Evolutionary conservation across 2,113 vertebrate species (phyloP), one percentile per base, ranked within the genome.

Genomic region (Oreotrochilus melanogaster): DNA sequence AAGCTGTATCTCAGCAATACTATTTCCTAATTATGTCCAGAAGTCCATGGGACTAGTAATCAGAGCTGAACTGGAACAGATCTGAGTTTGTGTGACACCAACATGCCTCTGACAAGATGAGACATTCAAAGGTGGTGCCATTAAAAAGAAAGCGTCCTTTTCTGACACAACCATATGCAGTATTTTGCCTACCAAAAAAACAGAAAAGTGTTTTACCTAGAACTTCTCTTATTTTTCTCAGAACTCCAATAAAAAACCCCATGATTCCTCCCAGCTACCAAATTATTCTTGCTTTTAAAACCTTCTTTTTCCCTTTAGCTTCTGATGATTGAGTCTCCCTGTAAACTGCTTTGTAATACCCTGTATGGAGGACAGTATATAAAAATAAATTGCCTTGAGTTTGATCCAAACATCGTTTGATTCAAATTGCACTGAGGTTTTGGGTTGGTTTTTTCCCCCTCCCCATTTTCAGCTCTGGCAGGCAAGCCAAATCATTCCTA

Each of bases 381-480:
- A 95, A 96, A 97, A 88, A 92, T 79, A 95, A 91, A 96, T 92
- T 86, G 81, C 80, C 89, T 50, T 95, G 92, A 95, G 73, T 78
- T 95, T 95, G 87, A 88, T 91, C 90, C 96, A 97, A 92, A 92
- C 67, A 83, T 88, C 69, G 93, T 96, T 96, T 86, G 88, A 93
- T 54, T 97, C 78, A 85, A 96, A 97, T 89, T 96, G 83, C 75
- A 57, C 71, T 73, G 58, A 82, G 78, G 43, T 73, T 88, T 87
- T 91, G 60, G 47, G 31, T 21, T 81, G 60, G 2, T 79, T 87
- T 75, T 42, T 47, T n/a, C 15, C 69, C 23, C 9, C 45, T 78
- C 61, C 48, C 18, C 70, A 69, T 78, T 92, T 93, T 85, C 72
- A 95, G 70, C 30, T 82, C 51, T 88, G 80, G 62, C 48, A 76